Evolutionary conservation across 2,113 vertebrate genomes (phyloP).

Genomic region (Circaetus gallicus): DNA sequence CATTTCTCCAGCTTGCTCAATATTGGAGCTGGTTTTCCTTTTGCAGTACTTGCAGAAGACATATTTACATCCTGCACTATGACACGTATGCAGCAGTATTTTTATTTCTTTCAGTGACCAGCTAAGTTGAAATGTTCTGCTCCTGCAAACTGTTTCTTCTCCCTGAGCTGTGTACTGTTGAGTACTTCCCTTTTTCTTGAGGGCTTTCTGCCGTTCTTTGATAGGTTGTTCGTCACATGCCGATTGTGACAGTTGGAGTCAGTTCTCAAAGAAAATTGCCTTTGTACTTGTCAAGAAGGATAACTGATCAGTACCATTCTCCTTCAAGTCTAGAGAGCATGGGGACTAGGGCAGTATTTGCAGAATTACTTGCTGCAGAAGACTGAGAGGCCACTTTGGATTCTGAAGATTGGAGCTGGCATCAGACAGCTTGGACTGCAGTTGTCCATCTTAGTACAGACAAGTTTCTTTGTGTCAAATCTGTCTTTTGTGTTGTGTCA

Average conservation of each 20-base stretch:
- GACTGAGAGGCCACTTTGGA: background rate
- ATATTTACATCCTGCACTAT: background rate
- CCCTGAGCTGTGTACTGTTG: background rate
- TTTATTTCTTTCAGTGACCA: background rate
- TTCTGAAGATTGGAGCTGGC: background rate
- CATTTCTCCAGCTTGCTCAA: background rate
- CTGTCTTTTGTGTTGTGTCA: background rate
- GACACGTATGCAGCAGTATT: background rate
- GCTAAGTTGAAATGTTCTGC: background rate
- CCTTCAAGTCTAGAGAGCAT: background rate
- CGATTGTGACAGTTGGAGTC: background rate
- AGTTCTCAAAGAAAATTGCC: background rate
- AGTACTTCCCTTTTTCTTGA: background rate
- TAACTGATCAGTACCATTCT: background rate
- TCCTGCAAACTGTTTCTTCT: background rate
- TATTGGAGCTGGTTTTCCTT: background rate
- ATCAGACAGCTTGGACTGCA: background rate
- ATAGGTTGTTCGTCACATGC: background rate
- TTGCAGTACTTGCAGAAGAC: background rate
- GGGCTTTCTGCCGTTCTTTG: background rate
- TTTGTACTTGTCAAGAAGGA: background rate
- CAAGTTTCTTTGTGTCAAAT: background rate
- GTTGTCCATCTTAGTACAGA: background rate
- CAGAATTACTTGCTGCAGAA: background rate
- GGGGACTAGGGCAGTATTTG: background rate